phyloP scores from a whole-genome alignment of 2,888 invertebrate species.

The Myopa tessellatipennis region DNA sequence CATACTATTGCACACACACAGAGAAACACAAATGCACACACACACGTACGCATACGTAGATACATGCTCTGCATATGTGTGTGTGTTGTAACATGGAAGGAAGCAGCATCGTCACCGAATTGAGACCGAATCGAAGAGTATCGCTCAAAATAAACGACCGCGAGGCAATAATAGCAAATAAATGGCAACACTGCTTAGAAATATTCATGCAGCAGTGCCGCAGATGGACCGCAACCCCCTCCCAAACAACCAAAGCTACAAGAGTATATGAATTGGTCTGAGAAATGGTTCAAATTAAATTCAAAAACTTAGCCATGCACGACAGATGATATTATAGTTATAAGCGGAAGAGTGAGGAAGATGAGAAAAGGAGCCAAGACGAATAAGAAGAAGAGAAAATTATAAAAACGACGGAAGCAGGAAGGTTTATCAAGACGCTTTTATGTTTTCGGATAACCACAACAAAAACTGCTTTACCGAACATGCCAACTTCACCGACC shows the following conservation, averaged over 20 bases:
- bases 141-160: conserved; percentile 45
- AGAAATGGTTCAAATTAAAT: conserved; percentile 41
- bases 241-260: not conserved
- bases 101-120: not conserved
- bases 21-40: not conserved
- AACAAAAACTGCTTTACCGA: not conserved
- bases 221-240: conserved; percentile 43
- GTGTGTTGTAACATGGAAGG: not conserved
- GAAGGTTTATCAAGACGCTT: not conserved
- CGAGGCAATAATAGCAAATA: conserved; percentile 43
- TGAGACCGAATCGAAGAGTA: conserved; percentile 13
- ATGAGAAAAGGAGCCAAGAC: not conserved
- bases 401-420: not conserved
- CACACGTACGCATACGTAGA: not conserved
- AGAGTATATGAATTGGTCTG: conserved; percentile 39
- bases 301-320: conserved; percentile 50
- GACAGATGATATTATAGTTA: conserved; percentile 39
- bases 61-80: no score
- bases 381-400: not conserved
- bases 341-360: not conserved
- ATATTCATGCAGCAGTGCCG: conserved; percentile 48
- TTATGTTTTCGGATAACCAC: conserved; percentile 31
- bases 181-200: conserved; percentile 47
- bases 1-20: not conserved
- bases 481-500: no score